Conservation (phyloP, 2,113 vertebrate species). For the Narcine bancroftii region DNA sequence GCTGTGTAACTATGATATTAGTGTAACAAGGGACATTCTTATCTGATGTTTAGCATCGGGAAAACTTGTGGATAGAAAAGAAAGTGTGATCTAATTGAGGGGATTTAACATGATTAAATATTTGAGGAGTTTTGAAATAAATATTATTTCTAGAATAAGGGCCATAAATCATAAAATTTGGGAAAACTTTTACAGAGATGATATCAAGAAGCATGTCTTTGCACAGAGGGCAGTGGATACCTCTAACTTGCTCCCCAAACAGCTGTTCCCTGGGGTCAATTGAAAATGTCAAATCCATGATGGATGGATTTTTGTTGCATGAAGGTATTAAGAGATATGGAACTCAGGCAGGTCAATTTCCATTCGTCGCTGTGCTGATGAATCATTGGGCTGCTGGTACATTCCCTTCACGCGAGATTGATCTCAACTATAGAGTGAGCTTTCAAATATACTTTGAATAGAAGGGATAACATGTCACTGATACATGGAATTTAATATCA, state of each 20-base stretch:
- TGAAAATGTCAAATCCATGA: no score
- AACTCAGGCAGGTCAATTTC: no score
- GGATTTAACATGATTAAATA: not conserved
- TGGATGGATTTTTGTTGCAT: no score
- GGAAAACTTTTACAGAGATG: no score
- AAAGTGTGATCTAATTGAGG: not conserved
- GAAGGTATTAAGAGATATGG: no score
- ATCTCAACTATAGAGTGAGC: not conserved
- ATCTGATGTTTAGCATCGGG: not conserved
- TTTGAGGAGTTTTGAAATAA: not conserved
- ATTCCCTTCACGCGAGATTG: not conserved
- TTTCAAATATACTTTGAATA: not conserved
- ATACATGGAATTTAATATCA: not conserved
- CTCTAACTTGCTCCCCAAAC: not conserved
- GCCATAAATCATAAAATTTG: not conserved
- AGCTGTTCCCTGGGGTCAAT: no score
- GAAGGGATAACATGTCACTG: not conserved
- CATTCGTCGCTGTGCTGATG: not conserved
- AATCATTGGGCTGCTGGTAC: not conserved
- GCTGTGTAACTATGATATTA: not conserved
- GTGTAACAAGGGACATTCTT: not conserved
- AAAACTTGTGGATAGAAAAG: not conserved
- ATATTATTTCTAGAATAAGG: not conserved
- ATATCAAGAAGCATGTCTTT: no score
- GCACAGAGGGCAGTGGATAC: not conserved